Conservation (phyloP, 2,888 invertebrate genomes). For the Leucophora obtusa region DNA sequence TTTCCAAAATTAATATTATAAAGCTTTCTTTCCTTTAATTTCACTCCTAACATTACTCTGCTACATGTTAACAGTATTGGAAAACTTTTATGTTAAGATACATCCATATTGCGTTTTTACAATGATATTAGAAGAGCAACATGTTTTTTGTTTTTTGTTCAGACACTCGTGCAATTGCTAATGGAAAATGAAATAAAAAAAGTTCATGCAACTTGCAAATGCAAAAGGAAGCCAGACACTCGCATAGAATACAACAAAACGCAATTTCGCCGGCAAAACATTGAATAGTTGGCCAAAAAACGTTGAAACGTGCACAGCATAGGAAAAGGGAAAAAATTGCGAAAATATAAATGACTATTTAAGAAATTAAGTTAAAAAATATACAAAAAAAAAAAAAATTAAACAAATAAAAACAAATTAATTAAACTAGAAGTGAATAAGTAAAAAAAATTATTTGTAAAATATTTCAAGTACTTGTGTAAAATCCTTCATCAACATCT, state of each 20-base stretch:
- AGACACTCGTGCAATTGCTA: conserved; percentile 31
- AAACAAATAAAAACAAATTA: conserved; percentile 7
- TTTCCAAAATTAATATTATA: neutral
- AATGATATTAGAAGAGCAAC: conserved; percentile 52
- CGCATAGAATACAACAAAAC: conserved; percentile 61
- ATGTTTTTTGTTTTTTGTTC: conserved; percentile 42
- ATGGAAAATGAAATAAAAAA: conserved; percentile 56
- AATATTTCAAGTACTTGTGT: neutral
- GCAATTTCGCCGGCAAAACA: conserved; percentile 72
- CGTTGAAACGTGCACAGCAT: conserved; percentile 72
- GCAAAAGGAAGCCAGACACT: conserved; percentile 61
- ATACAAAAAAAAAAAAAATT: neutral
- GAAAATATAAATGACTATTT: conserved; percentile 7
- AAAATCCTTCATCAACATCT: neutral
- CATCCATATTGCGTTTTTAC: neutral
- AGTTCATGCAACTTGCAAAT: conserved; percentile 65
- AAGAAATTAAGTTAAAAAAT: neutral
- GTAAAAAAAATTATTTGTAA: too few relatives aligned
- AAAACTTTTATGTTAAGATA: conserved; percentile 41
- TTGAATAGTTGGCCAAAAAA: conserved; percentile 74
- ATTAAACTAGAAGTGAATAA: neutral
- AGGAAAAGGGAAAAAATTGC: neutral
- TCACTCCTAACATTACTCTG: conserved; percentile 44
- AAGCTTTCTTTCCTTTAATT: neutral
- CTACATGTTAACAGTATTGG: conserved; percentile 52